Conservation (phyloP, 2,113 vertebrate genomes). For the Sigmodon hispidus region DNA sequence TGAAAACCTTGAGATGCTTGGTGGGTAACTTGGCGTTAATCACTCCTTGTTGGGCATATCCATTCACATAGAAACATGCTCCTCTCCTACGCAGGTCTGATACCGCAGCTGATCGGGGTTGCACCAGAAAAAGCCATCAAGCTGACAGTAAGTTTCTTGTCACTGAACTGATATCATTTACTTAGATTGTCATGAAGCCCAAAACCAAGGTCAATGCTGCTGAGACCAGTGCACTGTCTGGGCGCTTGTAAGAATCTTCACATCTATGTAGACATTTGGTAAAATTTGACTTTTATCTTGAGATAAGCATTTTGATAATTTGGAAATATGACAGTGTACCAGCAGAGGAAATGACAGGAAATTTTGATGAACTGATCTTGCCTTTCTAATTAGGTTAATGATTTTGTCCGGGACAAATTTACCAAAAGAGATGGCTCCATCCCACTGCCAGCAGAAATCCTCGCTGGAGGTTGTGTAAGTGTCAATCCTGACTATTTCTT, state of each 20-base stretch:
- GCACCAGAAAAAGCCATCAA: slow-evolving; percentile 99
- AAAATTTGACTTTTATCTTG: slow-evolving; percentile 69
- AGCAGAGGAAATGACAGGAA: neutral
- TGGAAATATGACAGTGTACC: slow-evolving; percentile 25
- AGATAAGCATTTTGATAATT: slow-evolving; percentile 64
- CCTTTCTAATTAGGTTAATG: slow-evolving; percentile 92
- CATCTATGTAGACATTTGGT: slow-evolving; percentile 69
- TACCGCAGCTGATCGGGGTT: slow-evolving; percentile 97
- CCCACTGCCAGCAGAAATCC: slow-evolving; percentile 91
- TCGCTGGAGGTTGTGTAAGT: slow-evolving; percentile 96
- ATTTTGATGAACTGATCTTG: slow-evolving; percentile 68
- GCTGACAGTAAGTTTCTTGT: slow-evolving; percentile 94
- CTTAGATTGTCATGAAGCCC: slow-evolving; percentile 30
- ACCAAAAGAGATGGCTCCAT: slow-evolving; percentile 91
- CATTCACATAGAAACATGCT: neutral
- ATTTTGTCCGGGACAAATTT: slow-evolving; percentile 98
- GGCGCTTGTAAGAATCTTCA: slow-evolving; percentile 70
- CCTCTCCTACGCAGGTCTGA: slow-evolving; percentile 90
- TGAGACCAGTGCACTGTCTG: slow-evolving; percentile 51
- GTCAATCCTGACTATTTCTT: slow-evolving; percentile 50
- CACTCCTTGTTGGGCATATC: neutral
- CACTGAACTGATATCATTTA: slow-evolving; percentile 23
- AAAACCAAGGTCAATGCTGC: slow-evolving; percentile 11
- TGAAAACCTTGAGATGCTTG: slow-evolving; percentile 54
- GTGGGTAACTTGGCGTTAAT: neutral